Evolutionary conservation across 1,140 invertebrate species (phyloP), one percentile per base, ranked within the genome.

Genomic region (Leptinotarsa lineolata): DNA sequence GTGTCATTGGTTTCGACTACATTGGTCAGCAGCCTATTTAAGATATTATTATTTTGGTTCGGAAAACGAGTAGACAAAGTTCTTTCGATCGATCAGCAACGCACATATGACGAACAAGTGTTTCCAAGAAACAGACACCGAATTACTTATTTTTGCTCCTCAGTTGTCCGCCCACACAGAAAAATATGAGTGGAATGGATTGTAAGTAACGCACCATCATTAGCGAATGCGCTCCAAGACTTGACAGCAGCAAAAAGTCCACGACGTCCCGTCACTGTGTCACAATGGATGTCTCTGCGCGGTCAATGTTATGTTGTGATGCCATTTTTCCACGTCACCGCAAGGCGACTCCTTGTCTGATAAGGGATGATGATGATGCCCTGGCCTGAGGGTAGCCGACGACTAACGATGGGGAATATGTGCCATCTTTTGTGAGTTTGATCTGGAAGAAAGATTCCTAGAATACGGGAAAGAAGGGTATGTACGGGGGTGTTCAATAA

Each of bases 241-340:
- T 65, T 73, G 74, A 66, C 73, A 16, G 58, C 58, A 65, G 67
- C 60, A 64, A 74, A 74, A 77, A 77, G 70, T 64, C 71, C 68
- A 61, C 74, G 76, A 77, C 74, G 74, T 70, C 71, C 73, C 73
- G 64, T 78, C 74, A 78, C 69, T 72, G 76, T 73, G 78, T 80
- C 80, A 82, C 81, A 82, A 82, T 82, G 76, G 81, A 82, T 81
- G 78, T 81, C 80, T 80, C 74, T n/a, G 74, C 75, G 76, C 81
- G 80, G 81, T 81, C 81, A 82, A 81, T 82, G 81, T 82, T 81
- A 82, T 82, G 81, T 81, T 81, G 79, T 80, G 80, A 75, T 81
- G 81, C 80, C 76, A 82, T 82, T 82, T 82, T 82, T 82, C 81
- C 80, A 82, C 81, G 81, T 82, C 81, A 82, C 79, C 78, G 77